A percentile compares a stretch with the other conserved stretches of the same genome.
Conservation (phyloP, 2,888 invertebrate genomes). For the Mimas tiliae region DNA sequence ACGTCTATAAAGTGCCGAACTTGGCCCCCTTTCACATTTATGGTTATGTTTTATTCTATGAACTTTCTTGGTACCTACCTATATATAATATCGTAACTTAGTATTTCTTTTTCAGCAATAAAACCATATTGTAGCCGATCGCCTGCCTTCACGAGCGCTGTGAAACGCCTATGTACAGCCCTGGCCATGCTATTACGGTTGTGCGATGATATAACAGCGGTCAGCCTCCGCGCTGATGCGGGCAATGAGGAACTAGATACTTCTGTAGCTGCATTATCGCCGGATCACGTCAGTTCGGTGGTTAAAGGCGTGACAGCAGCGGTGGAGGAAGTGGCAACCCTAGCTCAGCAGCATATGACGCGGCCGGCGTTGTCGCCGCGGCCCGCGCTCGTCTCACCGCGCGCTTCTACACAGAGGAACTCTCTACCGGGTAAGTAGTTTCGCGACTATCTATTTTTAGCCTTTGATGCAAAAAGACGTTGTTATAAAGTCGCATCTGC, state of each 20-base stretch:
- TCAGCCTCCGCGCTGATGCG: constrained; percentile 86
- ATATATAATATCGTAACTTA: neutral
- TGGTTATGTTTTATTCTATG: no score
- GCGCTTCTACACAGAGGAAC: constrained; percentile 80
- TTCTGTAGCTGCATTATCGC: constrained; percentile 65
- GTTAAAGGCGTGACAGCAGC: constrained; percentile 73
- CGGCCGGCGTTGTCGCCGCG: constrained; percentile 79
- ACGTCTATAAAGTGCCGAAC: no score
- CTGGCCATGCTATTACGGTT: constrained; percentile 94
- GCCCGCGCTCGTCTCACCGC: constrained; percentile 74
- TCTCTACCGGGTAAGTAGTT: constrained; percentile 71
- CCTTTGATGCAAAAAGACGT: neutral
- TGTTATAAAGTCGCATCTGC: no score
- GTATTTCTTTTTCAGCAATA: constrained; percentile 63
- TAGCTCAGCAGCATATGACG: constrained; percentile 93
- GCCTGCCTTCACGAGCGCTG: constrained; percentile 90
- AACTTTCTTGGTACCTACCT: no score
- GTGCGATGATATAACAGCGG: constrained; percentile 94
- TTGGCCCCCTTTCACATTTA: no score
- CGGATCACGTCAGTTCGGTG: constrained; percentile 72
- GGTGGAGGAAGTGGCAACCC: constrained; percentile 84
- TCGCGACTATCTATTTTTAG: neutral
- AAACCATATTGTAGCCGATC: constrained; percentile 84
- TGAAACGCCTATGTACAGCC: constrained; percentile 93
- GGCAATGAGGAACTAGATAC: constrained; percentile 68